phyloP scores from a whole-genome alignment of 1,140 invertebrate species.

The Drosophila ananassae region DNA sequence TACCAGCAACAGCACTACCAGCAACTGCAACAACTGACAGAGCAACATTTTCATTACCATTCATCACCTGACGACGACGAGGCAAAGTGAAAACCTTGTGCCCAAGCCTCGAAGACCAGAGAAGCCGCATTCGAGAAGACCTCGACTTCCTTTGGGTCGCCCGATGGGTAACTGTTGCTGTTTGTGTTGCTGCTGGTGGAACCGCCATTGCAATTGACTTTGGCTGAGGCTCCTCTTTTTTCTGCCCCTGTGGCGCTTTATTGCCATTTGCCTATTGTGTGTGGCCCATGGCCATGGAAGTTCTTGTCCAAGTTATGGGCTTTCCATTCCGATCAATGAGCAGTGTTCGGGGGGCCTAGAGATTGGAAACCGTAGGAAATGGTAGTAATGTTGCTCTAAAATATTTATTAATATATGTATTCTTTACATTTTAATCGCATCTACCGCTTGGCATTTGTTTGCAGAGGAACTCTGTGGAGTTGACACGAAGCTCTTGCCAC shows the following conservation, averaged over 20 bases:
- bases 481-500: not conserved
- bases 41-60: constrained; percentile 82
- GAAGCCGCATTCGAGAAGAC: constrained; percentile 50
- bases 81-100: constrained; percentile 67
- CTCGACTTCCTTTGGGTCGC: constrained; percentile 80
- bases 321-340: constrained; percentile 52
- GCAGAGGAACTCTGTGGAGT: not conserved
- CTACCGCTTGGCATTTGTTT: not conserved
- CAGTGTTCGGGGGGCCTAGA: constrained; percentile 24
- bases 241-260: constrained; percentile 2
- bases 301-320: constrained; percentile 56
- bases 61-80: constrained; percentile 67
- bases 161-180: constrained; percentile 37
- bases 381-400: not conserved
- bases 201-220: constrained; percentile 2
- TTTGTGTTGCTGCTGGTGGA: not conserved
- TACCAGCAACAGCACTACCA: constrained; percentile 24
- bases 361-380: constrained; percentile 21
- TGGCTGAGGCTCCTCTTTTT: constrained; percentile 15
- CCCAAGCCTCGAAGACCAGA: constrained; percentile 45
- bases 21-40: constrained; percentile 66
- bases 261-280: constrained; percentile 33
- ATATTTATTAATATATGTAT: too few species aligned
- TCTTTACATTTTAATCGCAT: not conserved
- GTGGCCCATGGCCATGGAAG: constrained; percentile 69